Conservation (phyloP, 2,888 invertebrate species). For the Apeira syringaria region DNA sequence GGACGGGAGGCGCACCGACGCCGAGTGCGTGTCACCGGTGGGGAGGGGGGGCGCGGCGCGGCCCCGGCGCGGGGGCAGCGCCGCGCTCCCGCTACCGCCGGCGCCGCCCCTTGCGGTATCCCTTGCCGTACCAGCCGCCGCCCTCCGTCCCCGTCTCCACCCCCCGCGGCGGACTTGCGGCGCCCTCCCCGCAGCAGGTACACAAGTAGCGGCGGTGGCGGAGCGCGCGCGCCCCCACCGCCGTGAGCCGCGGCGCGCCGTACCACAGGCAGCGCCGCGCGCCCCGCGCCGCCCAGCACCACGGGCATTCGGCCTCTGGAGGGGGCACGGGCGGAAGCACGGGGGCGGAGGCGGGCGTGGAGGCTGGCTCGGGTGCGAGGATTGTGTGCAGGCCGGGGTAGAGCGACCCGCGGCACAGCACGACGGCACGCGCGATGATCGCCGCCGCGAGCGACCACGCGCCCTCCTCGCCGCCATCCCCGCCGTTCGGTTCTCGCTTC, state of each 20-base stretch:
- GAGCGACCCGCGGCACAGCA: constrained; percentile 70
- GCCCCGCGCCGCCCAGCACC: constrained; percentile 54
- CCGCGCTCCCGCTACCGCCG: constrained; percentile 60
- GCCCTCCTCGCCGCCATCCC: constrained; percentile 15
- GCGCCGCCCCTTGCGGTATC: constrained; percentile 89
- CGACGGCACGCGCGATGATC: constrained; percentile 72
- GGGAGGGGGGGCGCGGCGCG: neutral
- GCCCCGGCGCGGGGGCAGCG: neutral
- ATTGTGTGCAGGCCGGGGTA: constrained; percentile 86
- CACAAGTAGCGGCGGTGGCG: constrained; percentile 19
- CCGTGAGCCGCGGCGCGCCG: constrained; percentile 75
- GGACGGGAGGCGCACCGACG: neutral
- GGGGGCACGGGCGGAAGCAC: too few relatives aligned
- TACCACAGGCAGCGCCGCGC: constrained; percentile 71
- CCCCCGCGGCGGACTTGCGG: constrained; percentile 24
- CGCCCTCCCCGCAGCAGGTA: constrained; percentile 18
- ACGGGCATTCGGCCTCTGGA: constrained; percentile 51
- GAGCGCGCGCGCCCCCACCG: constrained; percentile 51
- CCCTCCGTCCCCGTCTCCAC: constrained; percentile 33
- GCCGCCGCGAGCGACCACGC: constrained; percentile 60
- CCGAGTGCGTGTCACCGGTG: neutral
- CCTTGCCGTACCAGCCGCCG: constrained; percentile 94
- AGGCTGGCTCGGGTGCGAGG: constrained; percentile 64
- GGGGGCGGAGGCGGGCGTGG: constrained; percentile 8
- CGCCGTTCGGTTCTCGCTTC: constrained; percentile 14